phyloP scores from a whole-genome alignment of 2,888 invertebrate species.

The Chorisops tibialis region DNA sequence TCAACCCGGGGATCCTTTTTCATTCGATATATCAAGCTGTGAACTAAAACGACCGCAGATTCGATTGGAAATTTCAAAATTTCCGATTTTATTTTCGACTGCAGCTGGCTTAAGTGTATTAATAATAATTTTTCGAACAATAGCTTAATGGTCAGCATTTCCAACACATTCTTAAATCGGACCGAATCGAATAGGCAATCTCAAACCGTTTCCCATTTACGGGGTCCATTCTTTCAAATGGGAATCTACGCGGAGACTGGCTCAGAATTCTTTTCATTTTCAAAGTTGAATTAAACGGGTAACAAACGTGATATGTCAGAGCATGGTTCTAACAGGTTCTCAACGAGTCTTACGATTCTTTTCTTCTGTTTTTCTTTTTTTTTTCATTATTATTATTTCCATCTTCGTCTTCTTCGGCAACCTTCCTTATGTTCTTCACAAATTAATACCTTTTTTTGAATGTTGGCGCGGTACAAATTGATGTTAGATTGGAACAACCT shows the following conservation, averaged over 20 bases:
- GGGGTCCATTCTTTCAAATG: neutral
- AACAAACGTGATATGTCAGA: slow-evolving; percentile 1
- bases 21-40: slow-evolving; percentile 8
- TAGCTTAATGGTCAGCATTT: neutral
- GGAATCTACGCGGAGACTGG: neutral
- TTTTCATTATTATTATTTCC: too few relatives aligned
- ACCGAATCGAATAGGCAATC: neutral
- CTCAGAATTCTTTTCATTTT: slow-evolving; percentile 7
- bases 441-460: slow-evolving; percentile 19
- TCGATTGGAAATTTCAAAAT: slow-evolving; percentile 1
- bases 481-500: slow-evolving; percentile 17
- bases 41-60: slow-evolving; percentile 13
- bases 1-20: neutral
- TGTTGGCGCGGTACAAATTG: slow-evolving; percentile 17
- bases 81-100: slow-evolving; percentile 16
- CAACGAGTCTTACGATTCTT: too few relatives aligned
- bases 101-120: slow-evolving; percentile 23
- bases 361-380: too few relatives aligned
- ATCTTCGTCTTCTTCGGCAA: too few relatives aligned
- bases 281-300: neutral
- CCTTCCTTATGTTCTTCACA: slow-evolving; percentile 15
- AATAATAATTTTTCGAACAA: slow-evolving; percentile 24
- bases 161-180: neutral
- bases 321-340: slow-evolving; percentile 8
- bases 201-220: neutral